Conservation (phyloP, 2,888 invertebrate species). For the Catonia carolina region DNA sequence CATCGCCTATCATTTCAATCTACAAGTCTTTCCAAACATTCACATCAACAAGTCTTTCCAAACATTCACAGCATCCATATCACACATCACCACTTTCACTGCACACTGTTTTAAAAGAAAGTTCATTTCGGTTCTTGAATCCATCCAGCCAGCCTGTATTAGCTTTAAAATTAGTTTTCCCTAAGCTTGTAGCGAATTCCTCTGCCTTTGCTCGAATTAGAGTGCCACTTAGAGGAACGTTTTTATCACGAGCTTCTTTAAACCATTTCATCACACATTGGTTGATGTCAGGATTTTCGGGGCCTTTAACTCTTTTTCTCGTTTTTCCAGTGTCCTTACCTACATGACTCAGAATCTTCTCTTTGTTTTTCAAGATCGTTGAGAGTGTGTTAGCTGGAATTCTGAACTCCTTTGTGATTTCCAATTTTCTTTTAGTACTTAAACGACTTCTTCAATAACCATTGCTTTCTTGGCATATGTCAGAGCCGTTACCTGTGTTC, state of each 20-base stretch:
- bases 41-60: too few species aligned
- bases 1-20: slow-evolving; percentile 31
- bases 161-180: slow-evolving; percentile 17
- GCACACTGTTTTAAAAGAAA: slow-evolving; percentile 30
- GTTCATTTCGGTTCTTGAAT: slow-evolving; percentile 26
- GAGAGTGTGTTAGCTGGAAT: slow-evolving; percentile 23
- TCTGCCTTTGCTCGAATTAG: slow-evolving; percentile 18
- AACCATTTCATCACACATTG: slow-evolving; percentile 18
- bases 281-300: slow-evolving; percentile 21
- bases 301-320: not conserved
- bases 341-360: not conserved
- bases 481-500: too few species aligned
- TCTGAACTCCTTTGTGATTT: slow-evolving; percentile 25
- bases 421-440: slow-evolving; percentile 21
- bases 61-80: slow-evolving; percentile 22
- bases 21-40: too few species aligned
- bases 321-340: not conserved
- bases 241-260: not conserved
- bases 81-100: slow-evolving; percentile 17
- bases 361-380: slow-evolving; percentile 22
- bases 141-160: too few species aligned
- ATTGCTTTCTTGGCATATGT: not conserved
- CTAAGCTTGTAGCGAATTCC: slow-evolving; percentile 25
- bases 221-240: slow-evolving; percentile 2
- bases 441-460: not conserved